phyloP scores from a whole-genome alignment of 2,113 vertebrate genomes.

The Galbula dea region DNA sequence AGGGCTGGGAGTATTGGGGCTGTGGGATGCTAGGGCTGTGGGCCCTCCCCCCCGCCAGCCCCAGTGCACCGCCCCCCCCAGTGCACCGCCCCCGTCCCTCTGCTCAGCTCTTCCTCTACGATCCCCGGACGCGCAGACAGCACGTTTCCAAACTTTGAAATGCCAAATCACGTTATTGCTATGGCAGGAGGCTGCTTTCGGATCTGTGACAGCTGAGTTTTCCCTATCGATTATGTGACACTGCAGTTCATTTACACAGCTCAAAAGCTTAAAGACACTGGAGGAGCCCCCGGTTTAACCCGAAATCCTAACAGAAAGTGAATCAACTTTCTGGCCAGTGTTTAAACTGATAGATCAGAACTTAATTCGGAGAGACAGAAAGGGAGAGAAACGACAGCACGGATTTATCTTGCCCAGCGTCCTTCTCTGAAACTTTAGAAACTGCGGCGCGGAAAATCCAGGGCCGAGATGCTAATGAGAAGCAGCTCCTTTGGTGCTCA shows the following conservation, averaged over 20 bases:
- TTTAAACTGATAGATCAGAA: constrained; percentile 60
- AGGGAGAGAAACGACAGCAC: constrained; percentile 42
- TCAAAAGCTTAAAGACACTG: constrained; percentile 55
- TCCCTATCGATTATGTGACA: constrained; percentile 91
- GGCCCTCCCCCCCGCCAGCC: too few species aligned
- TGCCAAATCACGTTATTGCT: constrained; percentile 77
- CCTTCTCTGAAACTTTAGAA: constrained; percentile 34
- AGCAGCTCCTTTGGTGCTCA: background rate
- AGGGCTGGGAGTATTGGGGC: too few species aligned
- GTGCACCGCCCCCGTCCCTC: background rate
- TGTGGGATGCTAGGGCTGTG: too few species aligned
- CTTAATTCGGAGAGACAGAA: constrained; percentile 59
- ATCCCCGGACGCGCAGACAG: constrained; percentile 13
- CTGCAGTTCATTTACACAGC: constrained; percentile 76
- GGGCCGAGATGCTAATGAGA: constrained; percentile 9
- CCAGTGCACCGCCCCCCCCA: background rate
- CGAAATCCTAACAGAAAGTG: constrained; percentile 47
- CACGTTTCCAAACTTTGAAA: constrained; percentile 68
- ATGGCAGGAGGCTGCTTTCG: constrained; percentile 71
- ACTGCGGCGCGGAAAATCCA: background rate
- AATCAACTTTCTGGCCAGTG: constrained; percentile 51
- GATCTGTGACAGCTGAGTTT: constrained; percentile 85
- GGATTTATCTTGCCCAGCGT: constrained; percentile 51
- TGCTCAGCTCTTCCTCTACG: background rate
- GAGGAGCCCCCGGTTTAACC: constrained; percentile 49